Evolutionary conservation across 2,888 invertebrate species (phyloP), one percentile per base, ranked within the genome.

Genomic region (Trichogramma dendrolimi): DNA sequence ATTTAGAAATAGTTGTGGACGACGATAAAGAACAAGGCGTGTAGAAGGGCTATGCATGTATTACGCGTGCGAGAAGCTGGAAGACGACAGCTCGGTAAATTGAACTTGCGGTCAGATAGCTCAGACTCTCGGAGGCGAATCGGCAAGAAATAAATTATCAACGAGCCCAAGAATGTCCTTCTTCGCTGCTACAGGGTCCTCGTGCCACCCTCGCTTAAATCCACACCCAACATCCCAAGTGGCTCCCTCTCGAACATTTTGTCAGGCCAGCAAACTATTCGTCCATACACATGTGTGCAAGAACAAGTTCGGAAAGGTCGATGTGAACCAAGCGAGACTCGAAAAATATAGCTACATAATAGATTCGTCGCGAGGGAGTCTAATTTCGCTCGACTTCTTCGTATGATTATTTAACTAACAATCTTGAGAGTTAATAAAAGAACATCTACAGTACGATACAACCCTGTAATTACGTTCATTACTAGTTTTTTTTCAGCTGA

Each of bases 81-180:
- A 43, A 48, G 11, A 55, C 50, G 63, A 53, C 63, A 56, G 61
- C 42, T 55, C 53, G 58, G 68, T 66, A 70, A 72, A 71, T 71
- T 70, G 69, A 69, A 66, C 65, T 52, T 71, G 73, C 65, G 74
- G 73, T 74, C 72, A 71, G 71, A 63, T 63, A 52, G 49, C 55
- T 27, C 27, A 27, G 27, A 27, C 27, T 27, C 27, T 27, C 57
- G 46, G 60, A 11, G 58, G 59, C 70, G 72, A 72, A 70, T 68
- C 69, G 71, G 73, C 77, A 79, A 79, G 78, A 79, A 79, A 75
- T 75, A 78, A 77, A 78, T 79, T 78, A 73, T 72, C 67, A 62
- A 65, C 55, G 52, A 40, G n/a, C 27, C 27, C 14, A 50, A 50
- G 66, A 55, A 55, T 61, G 60, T 46, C 46, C 46, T 46, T 46